Base-by-base conservation (phyloP, 1,140 invertebrate species). In the Cydia fagiglandana region DNA sequence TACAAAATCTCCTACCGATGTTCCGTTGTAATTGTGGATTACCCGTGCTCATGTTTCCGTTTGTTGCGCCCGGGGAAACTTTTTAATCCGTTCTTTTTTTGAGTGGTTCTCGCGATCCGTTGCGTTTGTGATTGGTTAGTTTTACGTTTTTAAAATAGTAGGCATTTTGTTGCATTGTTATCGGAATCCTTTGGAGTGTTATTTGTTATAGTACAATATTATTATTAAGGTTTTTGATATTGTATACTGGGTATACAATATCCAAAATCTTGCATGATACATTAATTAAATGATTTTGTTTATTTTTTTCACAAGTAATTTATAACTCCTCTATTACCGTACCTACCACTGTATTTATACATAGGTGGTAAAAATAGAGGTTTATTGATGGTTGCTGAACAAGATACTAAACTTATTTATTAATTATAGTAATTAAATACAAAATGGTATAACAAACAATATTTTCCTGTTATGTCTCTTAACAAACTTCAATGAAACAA, bases 11-110 rank as follows among this genome's bases (percentile, higher is more conserved):
- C 79, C 83, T 81, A 83, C 86, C 84, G 81, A 87, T 88, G 85
- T 89, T 83, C 75, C 75, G 79, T 75, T 82, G 83, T 89, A 88
- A 88, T 88, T 88, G 85, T 89, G 86, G 88, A 88, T 89, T 89
- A 87, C 81, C 50, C 64, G 30, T 73, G 73, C 77, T 81, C 80
- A 75, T 86, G 85, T 86, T 86, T 83, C 82, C 81, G 85, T 87
- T 85, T 87, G 83, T 85, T 75, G 76, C 77, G 78, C 76, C 79
- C 73, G 38, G 74, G 75, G 77, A 66, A 78, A 79, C 73, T 82
- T 81, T 84, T 83, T 82, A 78, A 75, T 77, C 76, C 77, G 80
- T 78, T 79, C 81, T 84, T 81, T 85, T 56, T 61, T 61, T 24
- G 56, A 61, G 56, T 61, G 56, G 56, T 61, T 61, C 56, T 61